Conservation (phyloP, 2,888 invertebrate species). For the Phlogophora meticulosa region DNA sequence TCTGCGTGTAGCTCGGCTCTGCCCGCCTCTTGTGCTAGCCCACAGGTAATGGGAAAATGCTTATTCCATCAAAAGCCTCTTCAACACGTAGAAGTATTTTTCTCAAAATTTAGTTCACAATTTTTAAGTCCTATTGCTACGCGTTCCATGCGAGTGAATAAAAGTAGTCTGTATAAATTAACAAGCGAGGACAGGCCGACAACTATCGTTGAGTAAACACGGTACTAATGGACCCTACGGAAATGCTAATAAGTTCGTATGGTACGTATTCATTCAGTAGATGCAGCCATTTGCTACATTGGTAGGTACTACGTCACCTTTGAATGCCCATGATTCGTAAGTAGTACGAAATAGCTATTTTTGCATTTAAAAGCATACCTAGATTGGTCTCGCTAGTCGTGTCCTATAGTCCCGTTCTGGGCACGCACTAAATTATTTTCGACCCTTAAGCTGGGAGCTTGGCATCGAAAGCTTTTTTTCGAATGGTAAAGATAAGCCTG, state of each 20-base stretch:
- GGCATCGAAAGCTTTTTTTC: no score
- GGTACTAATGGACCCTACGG: background rate
- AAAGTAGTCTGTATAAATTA: slow-evolving; percentile 9
- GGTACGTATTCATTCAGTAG: background rate
- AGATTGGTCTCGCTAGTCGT: no score
- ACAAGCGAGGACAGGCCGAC: background rate
- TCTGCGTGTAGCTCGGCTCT: background rate
- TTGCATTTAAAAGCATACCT: no score
- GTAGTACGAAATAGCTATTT: no score
- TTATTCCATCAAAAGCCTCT: background rate
- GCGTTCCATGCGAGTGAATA: slow-evolving; percentile 1
- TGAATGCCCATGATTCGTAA: no score
- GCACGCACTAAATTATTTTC: no score
- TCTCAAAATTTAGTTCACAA: no score
- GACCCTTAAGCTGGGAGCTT: no score
- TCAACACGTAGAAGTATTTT: background rate
- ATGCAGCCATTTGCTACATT: background rate
- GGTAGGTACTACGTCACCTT: no score
- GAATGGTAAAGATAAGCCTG: no score
- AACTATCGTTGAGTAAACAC: background rate
- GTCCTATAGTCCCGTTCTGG: no score
- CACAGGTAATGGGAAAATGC: background rate
- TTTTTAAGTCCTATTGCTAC: no score
- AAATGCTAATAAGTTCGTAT: background rate
- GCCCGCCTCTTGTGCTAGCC: background rate